phyloP scores from a whole-genome alignment of 2,797 vertebrate species.

The Mallotus villosus region DNA sequence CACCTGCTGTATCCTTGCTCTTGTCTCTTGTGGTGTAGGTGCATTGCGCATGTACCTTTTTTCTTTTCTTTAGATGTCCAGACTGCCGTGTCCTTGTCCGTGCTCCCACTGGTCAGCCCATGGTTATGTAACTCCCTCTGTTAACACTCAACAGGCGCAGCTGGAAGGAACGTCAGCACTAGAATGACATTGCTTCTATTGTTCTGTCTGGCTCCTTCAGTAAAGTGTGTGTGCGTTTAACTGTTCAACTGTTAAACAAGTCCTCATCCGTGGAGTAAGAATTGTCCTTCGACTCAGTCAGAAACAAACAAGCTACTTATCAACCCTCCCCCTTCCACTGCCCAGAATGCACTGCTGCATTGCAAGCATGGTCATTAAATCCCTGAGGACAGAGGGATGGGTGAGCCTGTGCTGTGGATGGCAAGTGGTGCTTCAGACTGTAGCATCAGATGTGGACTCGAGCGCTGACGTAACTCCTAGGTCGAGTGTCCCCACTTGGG shows the following conservation, averaged over 20 bases:
- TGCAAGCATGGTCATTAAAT: not conserved
- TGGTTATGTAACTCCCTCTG: constrained; percentile 24
- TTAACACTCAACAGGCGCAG: not conserved
- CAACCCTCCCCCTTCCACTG: not conserved
- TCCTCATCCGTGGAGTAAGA: not conserved
- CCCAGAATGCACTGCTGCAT: not conserved
- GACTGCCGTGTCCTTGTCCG: not conserved
- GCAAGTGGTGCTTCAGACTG: not conserved
- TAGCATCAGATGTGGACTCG: not conserved
- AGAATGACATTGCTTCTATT: constrained; percentile 5
- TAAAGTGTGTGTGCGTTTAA: not conserved
- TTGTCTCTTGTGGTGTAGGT: constrained; percentile 4
- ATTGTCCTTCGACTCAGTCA: not conserved
- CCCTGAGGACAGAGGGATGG: not conserved
- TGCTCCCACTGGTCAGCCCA: not conserved
- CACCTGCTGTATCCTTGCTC: constrained; percentile 23
- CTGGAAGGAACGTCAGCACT: not conserved
- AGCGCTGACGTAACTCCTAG: not conserved
- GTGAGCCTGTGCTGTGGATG: not conserved
- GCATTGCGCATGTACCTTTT: not conserved
- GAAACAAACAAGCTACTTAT: not conserved
- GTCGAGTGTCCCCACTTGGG: not conserved
- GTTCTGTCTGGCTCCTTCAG: not conserved
- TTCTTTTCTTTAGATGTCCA: not conserved
- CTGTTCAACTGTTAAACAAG: not conserved